phyloP scores from a whole-genome alignment of 2,797 vertebrate species.

The Monodelphis domestica region DNA sequence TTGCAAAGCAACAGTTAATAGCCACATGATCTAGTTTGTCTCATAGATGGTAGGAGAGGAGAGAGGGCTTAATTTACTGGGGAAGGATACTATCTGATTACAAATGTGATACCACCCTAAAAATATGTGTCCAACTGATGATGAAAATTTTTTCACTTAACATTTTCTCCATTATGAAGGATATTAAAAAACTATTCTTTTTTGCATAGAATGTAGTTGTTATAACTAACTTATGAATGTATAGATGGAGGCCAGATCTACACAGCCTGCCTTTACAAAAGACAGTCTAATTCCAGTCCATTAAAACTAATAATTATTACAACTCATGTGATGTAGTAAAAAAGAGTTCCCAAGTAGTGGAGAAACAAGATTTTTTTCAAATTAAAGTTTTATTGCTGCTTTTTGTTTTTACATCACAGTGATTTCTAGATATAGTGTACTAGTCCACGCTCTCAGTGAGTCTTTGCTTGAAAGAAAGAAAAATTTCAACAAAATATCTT shows the following conservation, averaged over 20 bases:
- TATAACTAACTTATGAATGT: neutral
- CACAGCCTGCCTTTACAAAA: neutral
- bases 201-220: neutral
- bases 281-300: neutral
- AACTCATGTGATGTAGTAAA: neutral
- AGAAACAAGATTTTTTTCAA: neutral
- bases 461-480: neutral
- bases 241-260: neutral
- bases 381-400: neutral
- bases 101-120: neutral
- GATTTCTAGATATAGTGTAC: neutral
- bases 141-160: neutral
- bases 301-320: neutral
- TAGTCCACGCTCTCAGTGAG: neutral
- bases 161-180: neutral
- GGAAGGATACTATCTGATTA: neutral
- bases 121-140: neutral
- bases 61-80: neutral
- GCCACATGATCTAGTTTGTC: conserved; percentile 29
- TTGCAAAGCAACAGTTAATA: conserved; percentile 57
- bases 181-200: neutral
- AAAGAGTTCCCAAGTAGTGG: neutral
- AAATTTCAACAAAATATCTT: neutral
- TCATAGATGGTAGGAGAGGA: neutral
- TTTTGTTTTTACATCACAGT: neutral